Evolutionary conservation across 2,888 invertebrate genomes (phyloP).

Genomic region (Epinotia nisella): DNA sequence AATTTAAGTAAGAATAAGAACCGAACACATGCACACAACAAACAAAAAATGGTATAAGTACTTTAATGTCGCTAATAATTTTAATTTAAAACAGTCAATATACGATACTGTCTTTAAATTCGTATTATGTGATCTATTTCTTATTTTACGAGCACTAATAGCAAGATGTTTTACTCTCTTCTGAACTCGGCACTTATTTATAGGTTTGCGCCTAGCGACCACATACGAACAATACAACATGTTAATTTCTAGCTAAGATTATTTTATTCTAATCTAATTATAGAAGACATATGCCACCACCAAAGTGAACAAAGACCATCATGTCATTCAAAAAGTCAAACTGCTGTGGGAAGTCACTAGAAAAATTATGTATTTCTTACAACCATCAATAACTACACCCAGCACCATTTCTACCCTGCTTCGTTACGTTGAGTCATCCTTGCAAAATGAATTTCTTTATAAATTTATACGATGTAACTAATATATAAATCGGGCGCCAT

Average conservation of each 20-base stretch:
- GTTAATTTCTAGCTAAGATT: neutral
- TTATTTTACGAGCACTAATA: neutral
- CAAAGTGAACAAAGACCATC: neutral
- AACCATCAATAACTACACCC: constrained; percentile 48
- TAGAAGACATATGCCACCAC: neutral
- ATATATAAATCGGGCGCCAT: neutral
- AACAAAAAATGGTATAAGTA: constrained; percentile 20
- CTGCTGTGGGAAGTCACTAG: neutral
- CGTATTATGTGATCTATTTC: constrained; percentile 2
- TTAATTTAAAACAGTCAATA: neutral
- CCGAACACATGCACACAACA: constrained; percentile 38
- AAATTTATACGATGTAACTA: neutral
- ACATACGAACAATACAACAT: neutral
- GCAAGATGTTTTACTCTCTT: too few relatives aligned
- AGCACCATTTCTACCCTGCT: constrained; percentile 73
- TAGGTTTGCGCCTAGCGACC: neutral
- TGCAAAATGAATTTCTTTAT: neutral
- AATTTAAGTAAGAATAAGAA: constrained; percentile 28
- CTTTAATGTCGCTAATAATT: constrained; percentile 45
- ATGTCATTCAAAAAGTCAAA: neutral
- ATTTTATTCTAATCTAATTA: neutral
- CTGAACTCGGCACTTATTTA: too few relatives aligned
- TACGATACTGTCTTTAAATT: constrained; percentile 17
- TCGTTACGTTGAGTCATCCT: constrained; percentile 39
- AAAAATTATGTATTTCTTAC: constrained; percentile 25